These are phyloP conservation scores for Bathynomus jamesi DNA, from an alignment of 1,140 invertebrate species.

Conservation along the genomic window DNA sequence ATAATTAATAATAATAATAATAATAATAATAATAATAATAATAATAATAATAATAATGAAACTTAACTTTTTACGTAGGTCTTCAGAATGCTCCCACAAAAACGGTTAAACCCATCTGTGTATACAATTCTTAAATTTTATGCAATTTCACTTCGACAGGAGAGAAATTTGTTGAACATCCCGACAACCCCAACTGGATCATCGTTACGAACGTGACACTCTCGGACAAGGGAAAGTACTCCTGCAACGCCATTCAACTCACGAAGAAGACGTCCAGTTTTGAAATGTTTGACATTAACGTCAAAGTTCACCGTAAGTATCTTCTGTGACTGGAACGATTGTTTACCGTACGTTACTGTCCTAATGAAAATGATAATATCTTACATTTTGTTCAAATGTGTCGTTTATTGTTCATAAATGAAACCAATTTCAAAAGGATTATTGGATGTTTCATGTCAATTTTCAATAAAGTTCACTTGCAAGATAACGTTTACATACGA, in stretches of 20 bases:
- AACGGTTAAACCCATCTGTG: not conserved
- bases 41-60: no score
- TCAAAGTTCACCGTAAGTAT: constrained; percentile 51
- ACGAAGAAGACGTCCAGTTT: constrained; percentile 45
- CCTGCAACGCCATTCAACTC: constrained; percentile 49
- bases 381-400: no score
- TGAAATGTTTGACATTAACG: constrained; percentile 45
- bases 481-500: no score
- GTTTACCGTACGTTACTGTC: not conserved
- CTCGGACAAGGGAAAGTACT: constrained; percentile 50
- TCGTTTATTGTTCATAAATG: no score
- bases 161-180: constrained; percentile 11
- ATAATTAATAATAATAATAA: no score
- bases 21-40: no score
- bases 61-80: no score
- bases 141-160: constrained; percentile 3
- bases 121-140: not conserved
- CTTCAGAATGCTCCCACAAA: no score
- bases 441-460: no score
- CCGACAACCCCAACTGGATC: constrained; percentile 44
- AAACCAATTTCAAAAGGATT: no score
- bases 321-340: not conserved
- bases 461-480: no score
- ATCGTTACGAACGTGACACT: constrained; percentile 48
- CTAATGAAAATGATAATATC: no score